Evolutionary conservation across 2,888 invertebrate species (phyloP).

Genomic region (Arge pagana): DNA sequence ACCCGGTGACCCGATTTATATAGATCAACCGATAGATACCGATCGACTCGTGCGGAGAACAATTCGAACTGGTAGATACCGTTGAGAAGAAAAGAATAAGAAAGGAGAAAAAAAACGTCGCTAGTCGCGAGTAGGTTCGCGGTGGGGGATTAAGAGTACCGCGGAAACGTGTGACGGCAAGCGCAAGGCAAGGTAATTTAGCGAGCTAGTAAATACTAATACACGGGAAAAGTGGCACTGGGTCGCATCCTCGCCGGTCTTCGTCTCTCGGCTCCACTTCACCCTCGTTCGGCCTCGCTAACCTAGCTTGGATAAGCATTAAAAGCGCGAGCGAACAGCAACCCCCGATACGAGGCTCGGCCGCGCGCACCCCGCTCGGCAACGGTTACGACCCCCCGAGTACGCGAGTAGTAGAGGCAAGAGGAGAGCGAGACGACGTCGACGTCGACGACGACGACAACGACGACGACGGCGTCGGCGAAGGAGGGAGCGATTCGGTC

Average conservation of each 20-base stretch:
- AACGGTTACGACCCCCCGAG: no score
- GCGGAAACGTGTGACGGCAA: not conserved
- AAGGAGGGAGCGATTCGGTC: slow-evolving; percentile 21
- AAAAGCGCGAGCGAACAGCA: slow-evolving; percentile 14
- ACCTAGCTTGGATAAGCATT: slow-evolving; percentile 21
- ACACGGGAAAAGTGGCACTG: slow-evolving; percentile 15
- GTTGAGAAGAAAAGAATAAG: no score
- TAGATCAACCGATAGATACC: no score
- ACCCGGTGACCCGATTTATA: no score
- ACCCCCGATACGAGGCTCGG: not conserved
- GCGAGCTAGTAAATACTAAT: slow-evolving; percentile 22
- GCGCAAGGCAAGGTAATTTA: slow-evolving; percentile 15
- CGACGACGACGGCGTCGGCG: slow-evolving; percentile 1
- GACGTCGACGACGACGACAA: slow-evolving; percentile 1
- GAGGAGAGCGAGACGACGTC: not conserved
- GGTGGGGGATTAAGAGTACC: not conserved
- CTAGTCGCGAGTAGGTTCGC: not conserved
- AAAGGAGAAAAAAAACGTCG: no score
- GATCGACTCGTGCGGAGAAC: no score
- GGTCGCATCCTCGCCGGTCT: slow-evolving; percentile 9
- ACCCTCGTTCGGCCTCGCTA: not conserved
- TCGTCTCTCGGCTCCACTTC: not conserved
- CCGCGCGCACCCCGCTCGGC: no score
- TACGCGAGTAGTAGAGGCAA: no score
- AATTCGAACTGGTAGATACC: no score